phyloP scores from a whole-genome alignment of 2,888 invertebrate genomes.

The Sarcophaga subvicina region DNA sequence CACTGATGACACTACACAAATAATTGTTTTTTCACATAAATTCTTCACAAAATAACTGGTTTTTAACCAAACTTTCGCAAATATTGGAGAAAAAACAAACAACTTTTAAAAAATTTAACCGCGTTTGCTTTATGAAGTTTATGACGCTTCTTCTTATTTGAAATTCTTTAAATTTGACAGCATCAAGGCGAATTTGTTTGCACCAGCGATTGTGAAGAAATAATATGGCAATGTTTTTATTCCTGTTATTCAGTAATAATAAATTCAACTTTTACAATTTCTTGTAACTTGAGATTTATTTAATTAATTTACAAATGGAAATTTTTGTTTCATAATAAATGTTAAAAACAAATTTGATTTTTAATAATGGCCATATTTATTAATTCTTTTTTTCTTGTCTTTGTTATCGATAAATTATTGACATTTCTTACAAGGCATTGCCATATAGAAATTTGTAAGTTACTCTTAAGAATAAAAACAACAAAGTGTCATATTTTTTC shows the following conservation, averaged over 20 bases:
- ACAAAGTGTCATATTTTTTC: slow-evolving; percentile 53
- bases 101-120: neutral
- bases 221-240: too few species aligned
- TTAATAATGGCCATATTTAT: neutral
- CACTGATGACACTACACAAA: neutral
- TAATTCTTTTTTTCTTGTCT: neutral
- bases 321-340: too few species aligned
- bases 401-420: neutral
- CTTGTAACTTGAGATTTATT: too few species aligned
- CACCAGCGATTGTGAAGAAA: too few species aligned
- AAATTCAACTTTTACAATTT: too few species aligned
- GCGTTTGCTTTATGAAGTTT: neutral
- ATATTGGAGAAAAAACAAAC: neutral
- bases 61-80: neutral
- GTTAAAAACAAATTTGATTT: neutral
- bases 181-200: neutral
- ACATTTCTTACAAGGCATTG: neutral
- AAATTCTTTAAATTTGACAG: neutral
- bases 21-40: neutral
- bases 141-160: neutral
- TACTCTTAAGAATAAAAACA: slow-evolving; percentile 42
- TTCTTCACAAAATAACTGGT: neutral
- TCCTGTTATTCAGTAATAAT: too few species aligned
- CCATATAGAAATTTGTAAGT: slow-evolving; percentile 14
- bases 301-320: too few species aligned